Conservation (phyloP, 1,140 invertebrate genomes). For the Pristionchus pacificus region DNA sequence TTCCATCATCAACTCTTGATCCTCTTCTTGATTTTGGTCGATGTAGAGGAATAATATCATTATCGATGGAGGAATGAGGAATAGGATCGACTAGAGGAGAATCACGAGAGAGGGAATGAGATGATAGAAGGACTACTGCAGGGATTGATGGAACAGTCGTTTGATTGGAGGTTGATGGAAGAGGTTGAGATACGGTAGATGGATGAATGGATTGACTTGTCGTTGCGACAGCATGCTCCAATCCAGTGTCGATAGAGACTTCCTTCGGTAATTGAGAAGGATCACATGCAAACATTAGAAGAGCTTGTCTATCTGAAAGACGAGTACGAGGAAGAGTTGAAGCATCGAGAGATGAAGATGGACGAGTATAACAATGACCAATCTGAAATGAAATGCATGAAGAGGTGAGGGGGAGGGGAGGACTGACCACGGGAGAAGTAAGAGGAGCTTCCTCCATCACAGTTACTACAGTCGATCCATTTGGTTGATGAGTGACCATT, state of each 20-base stretch:
- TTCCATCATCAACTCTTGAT: slow-evolving; percentile 22
- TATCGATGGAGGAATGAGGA: neutral
- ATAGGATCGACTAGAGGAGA: slow-evolving; percentile 1
- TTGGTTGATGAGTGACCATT: neutral
- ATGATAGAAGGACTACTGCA: slow-evolving; percentile 7
- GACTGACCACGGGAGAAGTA: too few relatives aligned
- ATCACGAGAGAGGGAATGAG: slow-evolving; percentile 1
- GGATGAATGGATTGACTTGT: neutral
- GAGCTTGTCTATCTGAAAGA: slow-evolving; percentile 26
- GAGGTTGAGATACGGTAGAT: neutral
- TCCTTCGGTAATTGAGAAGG: slow-evolving; percentile 47
- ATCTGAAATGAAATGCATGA: too few relatives aligned
- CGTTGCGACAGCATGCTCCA: neutral
- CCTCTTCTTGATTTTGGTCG: slow-evolving; percentile 26
- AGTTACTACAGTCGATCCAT: neutral
- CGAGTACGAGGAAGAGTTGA: neutral
- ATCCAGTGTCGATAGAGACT: slow-evolving; percentile 11
- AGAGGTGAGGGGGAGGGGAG: too few relatives aligned
- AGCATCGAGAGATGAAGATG: neutral
- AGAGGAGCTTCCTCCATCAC: too few relatives aligned
- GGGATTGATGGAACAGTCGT: slow-evolving; percentile 7
- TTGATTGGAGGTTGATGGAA: slow-evolving; percentile 4
- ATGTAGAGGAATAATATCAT: slow-evolving; percentile 7
- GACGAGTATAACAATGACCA: neutral
- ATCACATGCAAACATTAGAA: slow-evolving; percentile 50